Evolutionary conservation across 2,797 vertebrate genomes (phyloP).

Genomic region (Pyrocephalus nanus): DNA sequence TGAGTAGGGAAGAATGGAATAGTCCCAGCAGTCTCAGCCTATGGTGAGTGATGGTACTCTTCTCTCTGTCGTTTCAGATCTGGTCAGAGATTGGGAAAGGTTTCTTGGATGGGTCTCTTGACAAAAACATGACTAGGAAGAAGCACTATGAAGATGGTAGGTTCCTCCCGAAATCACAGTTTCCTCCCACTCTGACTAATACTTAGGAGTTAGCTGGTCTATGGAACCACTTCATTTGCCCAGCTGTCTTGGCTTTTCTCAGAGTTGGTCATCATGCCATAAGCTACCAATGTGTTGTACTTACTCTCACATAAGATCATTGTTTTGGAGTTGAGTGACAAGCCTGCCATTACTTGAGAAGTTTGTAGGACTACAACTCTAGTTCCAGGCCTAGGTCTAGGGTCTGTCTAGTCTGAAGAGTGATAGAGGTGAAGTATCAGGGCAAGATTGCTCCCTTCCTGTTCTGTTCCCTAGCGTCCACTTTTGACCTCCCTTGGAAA

Average conservation of each 20-base stretch:
- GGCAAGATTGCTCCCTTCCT: background rate
- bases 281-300: background rate
- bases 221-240: background rate
- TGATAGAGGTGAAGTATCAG: background rate
- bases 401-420: background rate
- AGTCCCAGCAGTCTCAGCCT: background rate
- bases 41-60: background rate
- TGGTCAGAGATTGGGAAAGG: constrained; percentile 97
- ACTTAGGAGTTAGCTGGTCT: background rate
- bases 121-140: constrained; percentile 89
- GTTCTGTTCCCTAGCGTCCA: background rate
- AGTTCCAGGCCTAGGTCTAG: background rate
- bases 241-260: background rate
- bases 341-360: background rate
- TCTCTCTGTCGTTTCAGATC: constrained; percentile 79
- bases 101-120: constrained; percentile 92
- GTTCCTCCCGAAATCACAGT: background rate
- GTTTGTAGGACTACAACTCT: background rate
- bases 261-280: background rate
- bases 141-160: constrained; percentile 89
- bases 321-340: background rate
- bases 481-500: background rate
- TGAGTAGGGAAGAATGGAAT: background rate
- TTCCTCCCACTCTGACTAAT: background rate
- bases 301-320: background rate